Base-by-base conservation (phyloP, 2,113 vertebrate genomes). In the Montifringilla adamsi region DNA sequence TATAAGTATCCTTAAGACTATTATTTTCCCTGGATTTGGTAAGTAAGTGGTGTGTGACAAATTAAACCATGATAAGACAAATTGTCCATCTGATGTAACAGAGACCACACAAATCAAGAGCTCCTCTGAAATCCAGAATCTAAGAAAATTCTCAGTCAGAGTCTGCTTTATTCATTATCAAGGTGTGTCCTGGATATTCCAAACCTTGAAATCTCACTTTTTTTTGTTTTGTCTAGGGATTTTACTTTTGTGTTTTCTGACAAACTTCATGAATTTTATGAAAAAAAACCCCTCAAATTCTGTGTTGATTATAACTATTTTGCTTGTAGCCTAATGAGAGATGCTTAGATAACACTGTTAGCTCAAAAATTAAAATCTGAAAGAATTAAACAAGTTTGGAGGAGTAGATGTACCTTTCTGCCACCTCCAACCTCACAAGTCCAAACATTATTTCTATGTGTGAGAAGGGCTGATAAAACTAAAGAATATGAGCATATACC, bases 41-140 rank as follows among this genome's bases (percentile, higher is more conserved):
- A 58, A 59, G 19, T 43, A 58, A 84, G 12, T 53, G 7, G 6
- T 6, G 15, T 27, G 37, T 81, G 66, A 70, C 43, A 85, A 84
- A 79, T 46, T 47, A 60, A 70, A 58, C 37, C 20, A 46, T 12
- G 2, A 64, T 68, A 11, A 78, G 24, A 49, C 3, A 69, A 41
- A 24, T 44, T 66, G 11, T 41, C 13, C 7, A 27, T 52, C 6
- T 0, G 0, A 5, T 49, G 15, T 59, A 49, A 7, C 37, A 79
- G 50, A 47, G 9, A 46, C 11, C 9, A 37, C 14, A 20, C 6
- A 55, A 63, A 31, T 11, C 7, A 74, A 59, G 19, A 77, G 11
- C 4, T 39, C 8, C 13, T 89, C 41, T 73, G 43, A 84, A 94
- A 58, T 3, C 3, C 8, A 70, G 6, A 72, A 52, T 56, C 23